phyloP scores from a whole-genome alignment of 2,113 vertebrate genomes.

The Vulpes ferrilata region DNA sequence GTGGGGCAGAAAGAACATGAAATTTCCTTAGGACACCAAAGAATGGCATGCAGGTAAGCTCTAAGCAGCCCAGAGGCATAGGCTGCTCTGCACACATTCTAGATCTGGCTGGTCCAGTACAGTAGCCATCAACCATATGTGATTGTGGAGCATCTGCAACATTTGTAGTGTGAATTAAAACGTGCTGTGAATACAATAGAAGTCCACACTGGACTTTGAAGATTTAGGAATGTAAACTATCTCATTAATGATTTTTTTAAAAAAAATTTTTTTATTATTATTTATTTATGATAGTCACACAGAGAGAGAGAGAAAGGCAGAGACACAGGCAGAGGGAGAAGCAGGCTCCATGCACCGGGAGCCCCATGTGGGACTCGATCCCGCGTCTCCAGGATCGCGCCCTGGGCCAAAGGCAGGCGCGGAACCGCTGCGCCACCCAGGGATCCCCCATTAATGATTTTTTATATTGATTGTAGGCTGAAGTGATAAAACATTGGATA shows the following conservation, averaged over 20 bases:
- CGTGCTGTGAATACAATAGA: not conserved
- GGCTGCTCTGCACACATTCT: not conserved
- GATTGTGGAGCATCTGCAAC: not conserved
- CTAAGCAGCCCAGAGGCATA: not conserved
- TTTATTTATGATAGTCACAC: too few species aligned
- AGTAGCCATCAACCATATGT: fast-evolving
- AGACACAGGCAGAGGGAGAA: too few species aligned
- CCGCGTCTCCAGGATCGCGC: too few species aligned
- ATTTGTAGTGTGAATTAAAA: not conserved
- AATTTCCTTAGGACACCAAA: not conserved
- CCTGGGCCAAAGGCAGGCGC: too few species aligned
- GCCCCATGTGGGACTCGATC: too few species aligned
- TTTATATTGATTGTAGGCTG: not conserved
- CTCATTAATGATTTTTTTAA: not conserved
- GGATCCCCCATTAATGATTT: not conserved
- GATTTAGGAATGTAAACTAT: not conserved
- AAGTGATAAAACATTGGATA: not conserved
- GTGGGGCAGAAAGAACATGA: not conserved
- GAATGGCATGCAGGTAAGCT: fast-evolving
- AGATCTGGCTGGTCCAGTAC: not conserved
- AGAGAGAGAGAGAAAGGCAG: too few species aligned
- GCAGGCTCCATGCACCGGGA: too few species aligned
- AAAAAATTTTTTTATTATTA: too few species aligned
- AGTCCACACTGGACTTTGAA: not conserved
- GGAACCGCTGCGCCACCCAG: too few species aligned